Evolutionary conservation across 1,140 invertebrate genomes (phyloP).

Genomic region (Aphelinus certus): DNA sequence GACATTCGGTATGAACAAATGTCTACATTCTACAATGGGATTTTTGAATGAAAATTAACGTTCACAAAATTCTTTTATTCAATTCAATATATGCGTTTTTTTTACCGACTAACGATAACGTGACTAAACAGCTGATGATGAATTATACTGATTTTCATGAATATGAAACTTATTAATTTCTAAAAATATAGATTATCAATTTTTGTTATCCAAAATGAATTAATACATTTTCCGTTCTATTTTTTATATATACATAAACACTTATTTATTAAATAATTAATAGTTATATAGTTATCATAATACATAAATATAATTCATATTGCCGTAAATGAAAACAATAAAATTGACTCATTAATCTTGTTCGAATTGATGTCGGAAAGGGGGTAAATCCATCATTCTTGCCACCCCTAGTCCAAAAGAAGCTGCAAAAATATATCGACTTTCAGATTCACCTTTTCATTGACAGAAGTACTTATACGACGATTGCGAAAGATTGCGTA

Average conservation of each 20-base stretch:
- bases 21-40: not conserved
- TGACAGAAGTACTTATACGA: not conserved
- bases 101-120: no score
- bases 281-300: no score
- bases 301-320: no score
- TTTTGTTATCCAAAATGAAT: not conserved
- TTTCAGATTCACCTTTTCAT: not conserved
- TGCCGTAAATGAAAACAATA: no score
- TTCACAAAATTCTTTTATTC: no score
- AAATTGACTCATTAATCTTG: no score
- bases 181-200: not conserved
- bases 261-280: no score
- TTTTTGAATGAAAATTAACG: no score
- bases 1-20: not conserved
- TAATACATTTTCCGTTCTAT: no score
- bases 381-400: conserved; percentile 54
- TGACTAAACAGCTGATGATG: not conserved
- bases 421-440: conserved; percentile 44
- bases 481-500: no score
- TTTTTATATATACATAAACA: no score
- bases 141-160: not conserved
- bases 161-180: not conserved
- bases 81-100: no score
- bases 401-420: conserved; percentile 49
- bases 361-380: conserved; percentile 51